phyloP scores from a whole-genome alignment of 2,797 vertebrate genomes.

The Antrozous pallidus region DNA sequence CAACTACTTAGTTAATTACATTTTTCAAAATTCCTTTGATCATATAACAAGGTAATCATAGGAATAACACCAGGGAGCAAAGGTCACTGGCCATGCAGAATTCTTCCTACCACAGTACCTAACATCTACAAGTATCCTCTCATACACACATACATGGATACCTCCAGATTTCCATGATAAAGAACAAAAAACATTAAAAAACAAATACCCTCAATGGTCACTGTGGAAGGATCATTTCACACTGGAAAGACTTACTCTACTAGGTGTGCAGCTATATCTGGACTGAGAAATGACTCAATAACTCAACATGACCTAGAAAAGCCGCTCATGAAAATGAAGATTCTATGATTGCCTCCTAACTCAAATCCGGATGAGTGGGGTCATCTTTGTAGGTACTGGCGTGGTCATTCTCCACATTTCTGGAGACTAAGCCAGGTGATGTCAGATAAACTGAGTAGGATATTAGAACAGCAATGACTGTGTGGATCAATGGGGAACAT shows the following conservation, averaged over 20 bases:
- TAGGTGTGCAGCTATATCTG: not conserved
- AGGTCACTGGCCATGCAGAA: not conserved
- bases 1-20: not conserved
- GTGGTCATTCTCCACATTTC: not conserved
- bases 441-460: not conserved
- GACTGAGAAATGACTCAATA: not conserved
- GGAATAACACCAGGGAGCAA: not conserved
- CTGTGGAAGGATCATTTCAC: not conserved
- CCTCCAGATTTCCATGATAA: not conserved
- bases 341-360: fast-evolving
- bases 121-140: not conserved
- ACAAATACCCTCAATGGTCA: fast-evolving
- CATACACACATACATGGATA: fast-evolving
- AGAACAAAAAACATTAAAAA: not conserved
- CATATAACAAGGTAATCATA: not conserved
- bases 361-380: not conserved
- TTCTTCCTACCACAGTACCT: too few relatives aligned
- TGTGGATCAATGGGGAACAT: not conserved
- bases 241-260: not conserved
- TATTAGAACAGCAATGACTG: not conserved
- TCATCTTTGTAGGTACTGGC: fast-evolving
- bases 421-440: not conserved
- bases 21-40: not conserved
- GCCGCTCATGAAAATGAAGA: not conserved
- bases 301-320: not conserved